A percentile compares a stretch with the other conserved stretches of the same genome.
These are phyloP conservation scores for Seriola quinqueradiata DNA, from an alignment of 2,113 vertebrate genomes.

Conservation along the genomic window DNA sequence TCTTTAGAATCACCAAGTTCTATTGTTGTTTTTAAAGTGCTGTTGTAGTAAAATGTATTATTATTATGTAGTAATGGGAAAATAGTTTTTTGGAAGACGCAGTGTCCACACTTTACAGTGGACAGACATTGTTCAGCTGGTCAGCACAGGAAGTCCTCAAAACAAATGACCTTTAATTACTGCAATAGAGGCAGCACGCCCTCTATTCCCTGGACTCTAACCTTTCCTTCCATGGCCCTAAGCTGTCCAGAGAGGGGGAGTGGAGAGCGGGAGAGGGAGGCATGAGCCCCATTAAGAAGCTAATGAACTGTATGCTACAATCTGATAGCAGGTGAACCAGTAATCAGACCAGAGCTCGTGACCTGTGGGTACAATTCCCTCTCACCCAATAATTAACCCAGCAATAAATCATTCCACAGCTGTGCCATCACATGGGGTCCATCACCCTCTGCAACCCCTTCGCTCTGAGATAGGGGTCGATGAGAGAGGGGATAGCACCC, in stretches of 20 bases:
- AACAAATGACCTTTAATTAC: constrained; percentile 62
- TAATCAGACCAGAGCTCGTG: constrained; percentile 64
- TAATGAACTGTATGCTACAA: constrained; percentile 70
- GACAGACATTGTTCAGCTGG: constrained; percentile 57
- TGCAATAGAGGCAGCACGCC: constrained; percentile 13
- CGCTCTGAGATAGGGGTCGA: constrained; percentile 58
- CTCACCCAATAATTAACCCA: constrained; percentile 74
- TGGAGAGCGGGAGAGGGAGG: not conserved
- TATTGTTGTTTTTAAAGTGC: not conserved
- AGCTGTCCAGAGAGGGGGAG: constrained; percentile 20
- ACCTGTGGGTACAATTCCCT: constrained; percentile 59
- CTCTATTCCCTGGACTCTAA: constrained; percentile 36
- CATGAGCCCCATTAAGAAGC: constrained; percentile 53
- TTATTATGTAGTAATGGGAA: not conserved
- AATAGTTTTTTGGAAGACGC: not conserved
- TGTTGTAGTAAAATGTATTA: not conserved
- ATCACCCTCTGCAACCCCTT: constrained; percentile 53
- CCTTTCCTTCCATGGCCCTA: constrained; percentile 13
- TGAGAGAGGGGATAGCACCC: constrained; percentile 64
- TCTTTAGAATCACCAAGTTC: not conserved
- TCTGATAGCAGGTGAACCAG: constrained; percentile 69
- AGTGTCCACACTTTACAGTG: constrained; percentile 9
- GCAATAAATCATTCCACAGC: constrained; percentile 77
- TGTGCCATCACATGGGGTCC: constrained; percentile 73
- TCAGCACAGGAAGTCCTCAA: constrained; percentile 60